Evolutionary conservation across 2,888 invertebrate species (phyloP).

Genomic region (Monoplex corrugatus): DNA sequence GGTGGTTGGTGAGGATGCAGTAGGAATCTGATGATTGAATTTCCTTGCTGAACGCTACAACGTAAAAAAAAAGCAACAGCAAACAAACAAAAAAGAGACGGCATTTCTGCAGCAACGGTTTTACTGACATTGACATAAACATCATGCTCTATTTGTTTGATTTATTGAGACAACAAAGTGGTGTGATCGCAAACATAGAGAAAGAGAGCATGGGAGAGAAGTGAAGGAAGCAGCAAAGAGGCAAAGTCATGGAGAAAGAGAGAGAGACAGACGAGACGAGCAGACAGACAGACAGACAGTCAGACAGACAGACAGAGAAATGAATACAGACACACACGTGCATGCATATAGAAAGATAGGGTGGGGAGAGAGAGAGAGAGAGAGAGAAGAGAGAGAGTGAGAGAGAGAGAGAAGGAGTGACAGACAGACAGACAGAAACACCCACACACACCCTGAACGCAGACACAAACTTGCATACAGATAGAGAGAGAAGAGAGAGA

Average conservation of each 20-base stretch:
- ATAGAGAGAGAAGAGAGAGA: background rate
- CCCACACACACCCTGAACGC: background rate
- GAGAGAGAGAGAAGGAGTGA: too few species aligned
- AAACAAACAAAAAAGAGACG: too few species aligned
- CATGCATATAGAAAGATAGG: too few species aligned
- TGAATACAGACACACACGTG: background rate
- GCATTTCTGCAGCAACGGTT: too few species aligned
- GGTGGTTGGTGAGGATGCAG: too few species aligned
- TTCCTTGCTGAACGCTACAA: too few species aligned
- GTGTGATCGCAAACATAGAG: too few species aligned
- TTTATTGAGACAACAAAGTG: too few species aligned
- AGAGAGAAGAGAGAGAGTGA: background rate
- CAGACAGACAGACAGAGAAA: constrained; percentile 11
- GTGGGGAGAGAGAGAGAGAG: background rate
- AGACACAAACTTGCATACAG: background rate
- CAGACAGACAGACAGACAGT: background rate
- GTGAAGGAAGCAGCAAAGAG: background rate
- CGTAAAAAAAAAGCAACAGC: too few species aligned
- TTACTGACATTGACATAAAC: too few species aligned
- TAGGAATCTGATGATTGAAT: too few species aligned
- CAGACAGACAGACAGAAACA: background rate
- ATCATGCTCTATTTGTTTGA: too few species aligned
- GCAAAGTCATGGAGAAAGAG: background rate
- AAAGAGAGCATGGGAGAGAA: background rate
- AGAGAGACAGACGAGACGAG: background rate